Base-by-base conservation (phyloP, 2,888 invertebrate species). In the Scaeva pyrastri region DNA sequence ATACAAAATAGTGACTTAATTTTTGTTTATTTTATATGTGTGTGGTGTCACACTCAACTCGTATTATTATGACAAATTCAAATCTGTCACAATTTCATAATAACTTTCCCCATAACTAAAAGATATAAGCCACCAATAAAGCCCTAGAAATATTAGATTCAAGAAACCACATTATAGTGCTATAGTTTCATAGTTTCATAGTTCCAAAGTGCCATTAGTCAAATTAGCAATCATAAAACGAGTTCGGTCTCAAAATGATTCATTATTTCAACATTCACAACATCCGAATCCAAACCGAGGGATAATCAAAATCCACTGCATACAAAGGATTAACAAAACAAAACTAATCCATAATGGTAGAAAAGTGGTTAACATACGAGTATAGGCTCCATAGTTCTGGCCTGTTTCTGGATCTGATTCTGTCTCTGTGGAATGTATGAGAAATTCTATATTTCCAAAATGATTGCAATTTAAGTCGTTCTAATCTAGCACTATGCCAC, bases 401-500 rank as follows among this genome's bases (percentile, higher is more conserved):
- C 5, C 31, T 31, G 6, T 7, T 8, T 31, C 31, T 5, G 31
- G 31, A 31, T 5, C n/a, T n/a, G n/a, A n/a, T n/a, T n/a, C n/a
- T n/a, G n/a, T n/a, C n/a, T n/a, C n/a, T 64, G 19, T 73, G 39
- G 21, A 55, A 55, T 55, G n/a, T 68, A n/a, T 31, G 39, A 58
- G 66, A 75, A 66, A 66, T 41, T 36, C 43, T 41, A 14, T 31
- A 12, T 41, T 14, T 39, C 19, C 39, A 39, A 19, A 31, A 26
- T 26, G n/a, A 64, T 64, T 64, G 41, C 41, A 39, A 74, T 39
- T 73, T 52, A 62, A 60, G 56, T 43, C 52, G 16, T 36, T 73
- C 10, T 36, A 36, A 56, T 43, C 39, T 12, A 14, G 1, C 23
- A 52, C 14, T 23, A 14, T 31, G 31, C 6, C 6, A 21, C 50